phyloP scores from a whole-genome alignment of 2,888 invertebrate species.

The Tortrix viridana region DNA sequence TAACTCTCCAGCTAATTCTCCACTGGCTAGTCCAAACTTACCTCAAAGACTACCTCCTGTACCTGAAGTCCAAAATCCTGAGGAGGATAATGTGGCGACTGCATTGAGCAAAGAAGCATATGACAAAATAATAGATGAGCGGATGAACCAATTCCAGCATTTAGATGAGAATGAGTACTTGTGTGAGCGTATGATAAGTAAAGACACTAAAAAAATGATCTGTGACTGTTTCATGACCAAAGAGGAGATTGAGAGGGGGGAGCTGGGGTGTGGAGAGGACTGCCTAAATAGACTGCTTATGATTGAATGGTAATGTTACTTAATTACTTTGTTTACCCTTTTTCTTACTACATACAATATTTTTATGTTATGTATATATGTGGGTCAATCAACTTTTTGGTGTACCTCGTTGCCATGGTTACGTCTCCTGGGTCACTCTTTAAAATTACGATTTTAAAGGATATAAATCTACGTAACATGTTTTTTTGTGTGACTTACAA shows the following conservation, averaged over 20 bases:
- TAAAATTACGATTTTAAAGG: too few species aligned
- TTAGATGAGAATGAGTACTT: constrained; percentile 94
- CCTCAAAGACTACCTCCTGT: constrained; percentile 59
- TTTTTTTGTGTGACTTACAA: too few species aligned
- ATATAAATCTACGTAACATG: too few species aligned
- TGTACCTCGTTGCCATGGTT: too few species aligned
- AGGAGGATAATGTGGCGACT: constrained; percentile 49
- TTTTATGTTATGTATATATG: background rate
- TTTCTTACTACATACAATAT: background rate
- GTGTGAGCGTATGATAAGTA: constrained; percentile 92
- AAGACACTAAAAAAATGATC: constrained; percentile 96
- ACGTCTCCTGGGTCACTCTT: too few species aligned
- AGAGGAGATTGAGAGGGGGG: constrained; percentile 93
- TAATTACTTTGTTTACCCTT: background rate
- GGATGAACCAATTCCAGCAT: constrained; percentile 90
- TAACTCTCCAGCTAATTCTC: constrained; percentile 69
- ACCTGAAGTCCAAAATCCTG: constrained; percentile 55
- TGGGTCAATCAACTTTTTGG: too few species aligned
- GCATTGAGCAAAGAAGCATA: constrained; percentile 71
- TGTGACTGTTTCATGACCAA: constrained; percentile 97
- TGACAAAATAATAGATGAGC: constrained; percentile 79
- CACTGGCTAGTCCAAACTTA: constrained; percentile 69
- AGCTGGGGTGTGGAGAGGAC: constrained; percentile 96
- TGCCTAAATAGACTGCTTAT: constrained; percentile 98
- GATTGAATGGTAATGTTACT: constrained; percentile 94